Base-by-base conservation (phyloP, 2,888 invertebrate species). In the Andrena fulva region DNA sequence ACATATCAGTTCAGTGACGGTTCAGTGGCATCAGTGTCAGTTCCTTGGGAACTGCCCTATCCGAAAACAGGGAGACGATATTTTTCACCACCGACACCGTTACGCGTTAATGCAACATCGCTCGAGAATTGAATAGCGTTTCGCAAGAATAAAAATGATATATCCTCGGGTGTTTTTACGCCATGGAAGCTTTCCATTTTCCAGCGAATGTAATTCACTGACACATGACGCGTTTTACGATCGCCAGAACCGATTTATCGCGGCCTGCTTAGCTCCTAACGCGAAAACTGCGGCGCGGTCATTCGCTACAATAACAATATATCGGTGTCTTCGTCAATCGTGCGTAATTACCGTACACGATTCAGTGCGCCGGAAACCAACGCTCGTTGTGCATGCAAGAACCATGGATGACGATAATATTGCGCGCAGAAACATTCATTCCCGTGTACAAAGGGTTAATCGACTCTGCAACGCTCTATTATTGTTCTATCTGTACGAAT, bases 281-380 rank as follows among this genome's bases (percentile, higher is more conserved):
- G 27, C 31, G 31, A 73, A 64, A 73, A 42, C 20, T 12, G 16
- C 29, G 42, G 24, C 50, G 4, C 20, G 52, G 63, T 69, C 69
- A 33, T 20, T 35, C 10, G 33, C 16, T 4, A 8, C 31, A 20
- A 33, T 48, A 60, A 60, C 56, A n/a, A 64, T 48, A 20, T 20
- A 64, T 71, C 12, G 8, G 16, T n/a, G n/a, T 52, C 10, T 24
- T 62, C 10, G 35, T 35, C 29, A 68, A 59, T 33, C 52, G 31
- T 62, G 60, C 52, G 16, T 75, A 50, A 52, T 68, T 62, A 62
- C 29, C 20, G 8, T 16, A 16, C 31, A n/a, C n/a, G 66, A 73
- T 66, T 73, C 66, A 66, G 59, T 6, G 5, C 3, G 7, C 27
- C 29, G 52, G 10, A 24, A 12, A 50, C 29, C 3, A 27, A 31